These are phyloP conservation scores for Carpatolechia fugitivella DNA, from an alignment of 2,888 invertebrate species.

Conservation along the genomic window DNA sequence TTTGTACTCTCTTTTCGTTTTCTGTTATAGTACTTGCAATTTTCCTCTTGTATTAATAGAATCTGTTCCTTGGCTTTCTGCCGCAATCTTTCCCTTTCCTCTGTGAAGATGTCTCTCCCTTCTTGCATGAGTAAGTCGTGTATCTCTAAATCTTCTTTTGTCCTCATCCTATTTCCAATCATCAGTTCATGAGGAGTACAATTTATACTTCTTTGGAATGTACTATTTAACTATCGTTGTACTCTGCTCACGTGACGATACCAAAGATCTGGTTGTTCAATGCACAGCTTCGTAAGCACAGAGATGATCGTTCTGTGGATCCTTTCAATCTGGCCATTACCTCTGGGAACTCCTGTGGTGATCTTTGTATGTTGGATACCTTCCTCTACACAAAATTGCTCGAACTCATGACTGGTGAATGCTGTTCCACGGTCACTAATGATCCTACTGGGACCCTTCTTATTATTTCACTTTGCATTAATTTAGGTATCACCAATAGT, in stretches of 20 bases:
- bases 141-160: background rate
- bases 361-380: background rate
- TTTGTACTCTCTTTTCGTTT: background rate
- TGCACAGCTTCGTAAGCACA: background rate
- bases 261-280: background rate
- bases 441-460: background rate
- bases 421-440: background rate
- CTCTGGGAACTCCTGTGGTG: background rate
- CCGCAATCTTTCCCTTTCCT: background rate
- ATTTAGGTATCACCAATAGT: background rate
- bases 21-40: background rate
- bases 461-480: background rate
- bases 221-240: background rate
- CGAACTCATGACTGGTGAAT: background rate
- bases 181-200: background rate
- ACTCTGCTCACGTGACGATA: background rate
- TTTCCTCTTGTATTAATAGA: slow-evolving; percentile 3
- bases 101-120: background rate
- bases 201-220: background rate
- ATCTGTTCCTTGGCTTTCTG: slow-evolving; percentile 1
- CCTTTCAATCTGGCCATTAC: background rate
- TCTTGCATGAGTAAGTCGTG: background rate
- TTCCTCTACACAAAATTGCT: background rate
- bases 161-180: background rate
- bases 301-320: background rate